phyloP scores from a whole-genome alignment of 2,113 vertebrate species.

The Oryctolagus cuniculus region mOryCun1.1 NC_091448.1:37253501-37254000 shows the following conservation, averaged over 20 bases:
- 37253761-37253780: not conserved
- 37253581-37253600: not conserved
- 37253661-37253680: not conserved
- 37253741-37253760: not conserved
- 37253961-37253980: not conserved
- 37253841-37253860: not conserved
- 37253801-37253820: not conserved
- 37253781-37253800: not conserved
- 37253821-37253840: not conserved
- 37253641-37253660: not conserved
- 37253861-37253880: slow-evolving; percentile 1
- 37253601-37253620: not conserved
- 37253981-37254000: not conserved
- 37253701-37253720: not conserved
- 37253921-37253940: not conserved
- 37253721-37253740: not conserved
- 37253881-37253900: slow-evolving; percentile 50
- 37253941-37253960: not conserved
- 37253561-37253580: not conserved
- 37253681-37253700: not conserved
- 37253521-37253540: not conserved
- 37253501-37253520: not conserved
- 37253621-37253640: not conserved
- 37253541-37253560: not conserved
- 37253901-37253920: not conserved